Conservation (phyloP, 2,888 invertebrate species). For the Rhogogaster chlorosoma region DNA sequence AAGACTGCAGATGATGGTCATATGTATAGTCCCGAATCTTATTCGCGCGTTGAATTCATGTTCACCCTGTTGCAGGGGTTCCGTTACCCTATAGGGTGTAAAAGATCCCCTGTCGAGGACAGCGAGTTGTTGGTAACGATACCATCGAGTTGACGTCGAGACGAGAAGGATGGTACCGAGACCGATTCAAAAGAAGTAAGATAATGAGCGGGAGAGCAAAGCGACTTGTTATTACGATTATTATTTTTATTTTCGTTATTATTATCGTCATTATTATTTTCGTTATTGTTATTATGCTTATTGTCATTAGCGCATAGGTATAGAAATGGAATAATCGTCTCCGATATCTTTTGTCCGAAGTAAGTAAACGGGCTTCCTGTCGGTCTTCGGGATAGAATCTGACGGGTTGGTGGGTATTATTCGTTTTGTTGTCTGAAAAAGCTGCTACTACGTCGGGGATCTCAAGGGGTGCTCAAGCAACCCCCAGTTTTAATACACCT, state of each 20-base stretch:
- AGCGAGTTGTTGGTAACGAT: conserved; percentile 62
- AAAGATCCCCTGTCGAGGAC: conserved; percentile 25
- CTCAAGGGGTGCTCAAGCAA: not conserved
- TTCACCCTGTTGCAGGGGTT: not conserved
- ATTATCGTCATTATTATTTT: conserved; percentile 25
- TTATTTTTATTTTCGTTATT: conserved; percentile 48
- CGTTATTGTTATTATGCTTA: conserved; percentile 64
- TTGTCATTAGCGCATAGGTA: conserved; percentile 70
- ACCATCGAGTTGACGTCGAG: conserved; percentile 59
- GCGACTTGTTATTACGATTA: conserved; percentile 57
- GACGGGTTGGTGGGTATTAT: not conserved
- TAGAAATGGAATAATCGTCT: conserved; percentile 71
- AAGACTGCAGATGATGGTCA: not conserved
- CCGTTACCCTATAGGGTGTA: not conserved
- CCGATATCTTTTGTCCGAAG: conserved; percentile 63
- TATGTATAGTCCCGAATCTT: not conserved
- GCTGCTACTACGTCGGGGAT: not conserved
- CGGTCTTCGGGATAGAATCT: not conserved
- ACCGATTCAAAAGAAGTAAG: conserved; percentile 64
- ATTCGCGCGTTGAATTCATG: not conserved
- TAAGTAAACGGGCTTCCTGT: conserved; percentile 56
- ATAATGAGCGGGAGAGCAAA: conserved; percentile 64
- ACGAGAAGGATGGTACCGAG: conserved; percentile 29
- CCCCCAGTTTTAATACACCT: not conserved
- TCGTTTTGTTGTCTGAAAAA: conserved; percentile 1